Evolutionary conservation across 1,140 invertebrate species (phyloP), one percentile per base, ranked within the genome.

Genomic region (Helicoverpa armigera): DNA sequence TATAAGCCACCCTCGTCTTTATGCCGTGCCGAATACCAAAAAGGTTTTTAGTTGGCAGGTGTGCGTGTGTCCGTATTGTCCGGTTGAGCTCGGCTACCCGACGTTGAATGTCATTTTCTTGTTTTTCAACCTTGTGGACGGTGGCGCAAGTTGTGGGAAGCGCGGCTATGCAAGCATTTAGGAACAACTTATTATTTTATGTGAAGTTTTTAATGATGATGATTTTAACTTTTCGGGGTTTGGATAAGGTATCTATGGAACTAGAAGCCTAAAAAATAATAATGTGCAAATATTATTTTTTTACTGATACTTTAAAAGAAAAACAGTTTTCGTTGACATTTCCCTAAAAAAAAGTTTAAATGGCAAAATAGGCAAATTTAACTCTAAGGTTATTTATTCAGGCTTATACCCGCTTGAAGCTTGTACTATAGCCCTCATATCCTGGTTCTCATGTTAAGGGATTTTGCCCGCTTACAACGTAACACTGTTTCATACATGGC

Each of bases 401-500:
- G 9, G 1, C 16, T 29, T 12, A 9, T 29, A 63, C 18, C 10
- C 73, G 18, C 69, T 72, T 7, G 0, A 43, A 60, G 35, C 51
- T 53, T 23, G n/a, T 48, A 43, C 18, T 51, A 10, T n/a, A 31
- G 13, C 58, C 13, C 53, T 58, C 43, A 50, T 12, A 29, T 51
- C 12, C 50, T 48, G 16, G 43, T 76, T 63, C 70, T 63, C 73
- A 50, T 63, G 73, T 76, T 63, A 51, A 35, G 72, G 73, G 72
- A 79, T 84, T 85, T 61, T 51, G 51, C 58, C 43, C 75, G 70
- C 82, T 83, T 79, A 79, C 72, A 81, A 67, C 73, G 82, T 82
- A 83, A 83, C 82, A 82, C 82, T 79, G 80, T 82, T 76, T 73
- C 82, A 80, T 79, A 77, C 54, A 80, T 81, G 74, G 82, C 72